Conservation (phyloP, 2,888 invertebrate species). For the Synanthedon tipuliformis region DNA sequence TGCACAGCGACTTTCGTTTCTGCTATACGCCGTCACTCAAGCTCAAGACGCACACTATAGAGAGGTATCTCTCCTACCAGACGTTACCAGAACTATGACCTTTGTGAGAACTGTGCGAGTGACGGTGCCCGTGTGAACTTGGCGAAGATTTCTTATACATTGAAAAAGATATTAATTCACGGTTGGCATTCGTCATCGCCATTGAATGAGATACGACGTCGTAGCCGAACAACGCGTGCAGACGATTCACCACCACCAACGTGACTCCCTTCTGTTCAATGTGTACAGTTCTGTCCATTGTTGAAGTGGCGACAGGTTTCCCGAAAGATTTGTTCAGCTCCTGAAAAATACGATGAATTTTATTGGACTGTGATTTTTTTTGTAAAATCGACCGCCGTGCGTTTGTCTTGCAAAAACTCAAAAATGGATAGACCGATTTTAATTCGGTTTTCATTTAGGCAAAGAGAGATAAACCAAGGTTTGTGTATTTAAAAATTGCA, state of each 20-base stretch:
- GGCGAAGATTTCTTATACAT: constrained; percentile 56
- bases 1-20: too few species aligned
- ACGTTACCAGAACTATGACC: constrained; percentile 28
- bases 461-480: too few species aligned
- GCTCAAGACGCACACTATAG: too few species aligned
- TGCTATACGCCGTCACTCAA: too few species aligned
- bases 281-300: constrained; percentile 43
- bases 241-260: constrained; percentile 53
- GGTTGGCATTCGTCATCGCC: constrained; percentile 63
- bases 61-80: too few species aligned
- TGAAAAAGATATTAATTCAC: constrained; percentile 59
- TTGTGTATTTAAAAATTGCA: too few species aligned
- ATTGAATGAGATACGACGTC: constrained; percentile 63
- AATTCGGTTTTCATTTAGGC: too few species aligned
- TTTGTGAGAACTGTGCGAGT: constrained; percentile 17
- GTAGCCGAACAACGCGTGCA: constrained; percentile 59
- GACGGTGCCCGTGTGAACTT: constrained; percentile 24
- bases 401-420: too few species aligned
- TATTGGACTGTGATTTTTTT: background rate
- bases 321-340: constrained; percentile 53
- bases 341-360: constrained; percentile 20
- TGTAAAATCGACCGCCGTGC: too few species aligned
- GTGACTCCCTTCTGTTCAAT: constrained; percentile 56
- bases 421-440: too few species aligned
- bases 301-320: constrained; percentile 40